phyloP scores from a whole-genome alignment of 2,797 vertebrate species.

The Tragelaphus oryx region DNA sequence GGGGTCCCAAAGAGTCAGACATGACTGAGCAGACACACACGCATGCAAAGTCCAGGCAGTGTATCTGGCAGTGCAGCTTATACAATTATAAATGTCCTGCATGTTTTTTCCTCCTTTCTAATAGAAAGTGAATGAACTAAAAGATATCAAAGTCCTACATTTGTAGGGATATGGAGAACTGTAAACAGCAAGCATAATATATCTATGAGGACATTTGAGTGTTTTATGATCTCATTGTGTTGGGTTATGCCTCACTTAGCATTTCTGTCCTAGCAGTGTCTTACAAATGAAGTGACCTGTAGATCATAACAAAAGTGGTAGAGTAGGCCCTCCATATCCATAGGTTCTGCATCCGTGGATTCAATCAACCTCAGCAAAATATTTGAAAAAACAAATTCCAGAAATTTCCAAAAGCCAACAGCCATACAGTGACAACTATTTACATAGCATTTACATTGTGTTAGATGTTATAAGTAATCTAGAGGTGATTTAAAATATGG shows the following conservation, averaged over 20 bases:
- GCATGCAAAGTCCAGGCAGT: not conserved
- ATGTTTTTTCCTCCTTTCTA: not conserved
- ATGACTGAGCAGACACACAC: not conserved
- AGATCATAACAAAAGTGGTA: not conserved
- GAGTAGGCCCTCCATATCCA: not conserved
- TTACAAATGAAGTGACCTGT: not conserved
- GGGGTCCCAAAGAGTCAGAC: not conserved
- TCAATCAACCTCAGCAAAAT: not conserved
- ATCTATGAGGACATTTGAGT: not conserved
- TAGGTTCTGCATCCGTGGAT: not conserved
- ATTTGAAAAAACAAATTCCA: not conserved
- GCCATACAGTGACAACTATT: not conserved
- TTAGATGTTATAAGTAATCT: not conserved
- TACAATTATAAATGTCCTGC: not conserved
- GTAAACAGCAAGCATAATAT: not conserved
- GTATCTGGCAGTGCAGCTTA: not conserved
- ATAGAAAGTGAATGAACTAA: not conserved
- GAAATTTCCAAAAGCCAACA: not conserved
- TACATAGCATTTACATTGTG: not conserved
- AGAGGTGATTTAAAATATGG: not conserved
- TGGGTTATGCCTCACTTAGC: not conserved
- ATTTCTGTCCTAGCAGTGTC: not conserved
- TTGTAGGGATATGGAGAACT: not conserved
- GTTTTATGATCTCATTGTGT: not conserved
- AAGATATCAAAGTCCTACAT: not conserved